Evolutionary conservation across 1,140 invertebrate genomes (phyloP), one percentile per base, ranked within the genome.

Genomic region (Helicoverpa zea): DNA sequence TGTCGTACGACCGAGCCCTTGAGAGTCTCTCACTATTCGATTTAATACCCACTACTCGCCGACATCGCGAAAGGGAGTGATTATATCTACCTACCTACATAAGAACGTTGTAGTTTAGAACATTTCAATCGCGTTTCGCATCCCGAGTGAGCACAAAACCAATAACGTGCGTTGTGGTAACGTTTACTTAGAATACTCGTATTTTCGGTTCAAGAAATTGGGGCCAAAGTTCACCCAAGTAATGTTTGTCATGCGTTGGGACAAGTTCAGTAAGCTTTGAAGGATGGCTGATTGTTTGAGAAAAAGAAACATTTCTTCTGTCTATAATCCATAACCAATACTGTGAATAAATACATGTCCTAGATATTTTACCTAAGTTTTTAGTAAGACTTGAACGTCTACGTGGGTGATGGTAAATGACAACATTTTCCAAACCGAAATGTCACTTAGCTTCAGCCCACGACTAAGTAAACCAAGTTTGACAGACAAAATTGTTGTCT

Each of bases 101-200:
- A 16, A 63, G 59, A 2, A 30, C 7, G 9, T n/a, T 16, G 29
- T 66, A 18, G 14, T 66, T 47, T n/a, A 16, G 29, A 66, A 66
- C 35, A 66, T 66, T 64, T 64, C n/a, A 16, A 47, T 66, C 35
- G 63, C 7, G 63, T 47, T 30, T 66, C 35, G 63, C 63, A 66
- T 66, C 16, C 63, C 16, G 63, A 66, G n/a, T 66, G 63, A 47
- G 43, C 35, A 66, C 35, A 66, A 47, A 66, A 66, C 63, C n/a
- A 16, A 66, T 66, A 47, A 16, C n/a, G 35, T 11, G n/a, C 35
- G 63, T 47, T 11, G 14, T 16, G 56, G 63, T 66, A 43, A 18
- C 16, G 35, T 66, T 66, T 47, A 43, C 35, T 66, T 66, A 47
- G 56, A 58, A 58, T 23, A 43, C 35, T 43, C 5, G 35, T 43